Percentiles rank a stretch among this genome's conserved stretches.
phyloP scores from a whole-genome alignment of 2,888 invertebrate genomes.

The Ophonus ardosiacus region DNA sequence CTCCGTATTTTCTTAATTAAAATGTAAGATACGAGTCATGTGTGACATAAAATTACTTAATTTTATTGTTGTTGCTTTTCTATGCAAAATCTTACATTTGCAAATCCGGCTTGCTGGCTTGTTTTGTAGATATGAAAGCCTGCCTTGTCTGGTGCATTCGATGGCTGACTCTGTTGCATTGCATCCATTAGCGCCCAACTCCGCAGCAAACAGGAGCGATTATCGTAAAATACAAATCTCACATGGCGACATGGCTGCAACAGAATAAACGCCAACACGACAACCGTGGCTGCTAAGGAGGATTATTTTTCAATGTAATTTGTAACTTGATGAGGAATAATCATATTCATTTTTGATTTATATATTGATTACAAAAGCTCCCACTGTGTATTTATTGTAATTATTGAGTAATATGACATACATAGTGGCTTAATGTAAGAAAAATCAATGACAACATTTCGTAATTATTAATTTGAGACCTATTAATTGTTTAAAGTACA shows the following conservation, averaged over 20 bases:
- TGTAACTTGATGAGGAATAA: not conserved
- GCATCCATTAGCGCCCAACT: constrained; percentile 25
- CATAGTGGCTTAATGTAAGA: too few species aligned
- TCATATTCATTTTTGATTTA: not conserved
- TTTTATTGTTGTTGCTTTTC: constrained; percentile 38
- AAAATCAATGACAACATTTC: too few species aligned
- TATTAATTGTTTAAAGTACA: too few species aligned
- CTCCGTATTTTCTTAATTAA: constrained; percentile 24
- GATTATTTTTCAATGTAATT: not conserved
- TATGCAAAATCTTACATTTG: constrained; percentile 38
- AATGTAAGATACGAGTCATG: constrained; percentile 29
- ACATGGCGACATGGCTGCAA: constrained; percentile 17
- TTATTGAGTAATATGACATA: not conserved
- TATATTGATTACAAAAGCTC: not conserved
- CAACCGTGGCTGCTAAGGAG: not conserved
- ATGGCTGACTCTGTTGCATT: not conserved
- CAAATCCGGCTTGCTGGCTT: not conserved
- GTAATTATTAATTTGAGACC: too few species aligned
- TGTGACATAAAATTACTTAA: constrained; percentile 21
- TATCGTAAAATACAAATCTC: constrained; percentile 57
- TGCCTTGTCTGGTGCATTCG: not conserved
- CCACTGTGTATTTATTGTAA: not conserved
- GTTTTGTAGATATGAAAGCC: not conserved
- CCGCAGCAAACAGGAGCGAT: constrained; percentile 43
- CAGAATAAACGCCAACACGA: not conserved